Evolutionary conservation across 1,140 invertebrate species (phyloP), one percentile per base, ranked within the genome.

Genomic region (Tetranychus cinnabarinus): DNA sequence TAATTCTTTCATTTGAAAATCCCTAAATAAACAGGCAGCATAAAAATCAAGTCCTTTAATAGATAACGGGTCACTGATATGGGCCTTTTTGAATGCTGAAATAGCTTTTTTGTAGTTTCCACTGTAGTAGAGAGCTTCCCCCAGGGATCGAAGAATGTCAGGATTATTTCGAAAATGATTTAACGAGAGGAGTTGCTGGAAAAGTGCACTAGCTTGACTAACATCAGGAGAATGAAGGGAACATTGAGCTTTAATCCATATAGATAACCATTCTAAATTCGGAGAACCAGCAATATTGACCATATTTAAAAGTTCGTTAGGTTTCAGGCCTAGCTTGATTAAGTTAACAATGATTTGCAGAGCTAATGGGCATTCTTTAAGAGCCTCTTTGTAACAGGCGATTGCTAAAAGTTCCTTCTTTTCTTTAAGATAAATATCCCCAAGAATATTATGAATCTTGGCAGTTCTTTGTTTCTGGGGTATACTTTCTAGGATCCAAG

Each of bases 371-470:
- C 82, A 83, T 69, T 84, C 82, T 69, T 78, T 71, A 15, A 86
- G 66, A 23, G 86, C 81, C 74, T 86, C 83, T 69, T 84, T 85
- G 68, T 81, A 86, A 34, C 79, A 78, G 1, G 78, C 77, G 46
- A 82, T 78, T 0, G 82, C 82, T 46, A 81, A 80, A 62, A 82
- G 70, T 66, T 85, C 82, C 74, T 80, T 80, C 46, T 82, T 83
- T 63, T 76, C 76, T 64, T 81, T 78, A 47, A 82, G 77, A 66
- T 83, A 85, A 59, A 86, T 72, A 67, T 80, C 80, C 10, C 79
- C 83, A 45, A 86, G 68, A 37, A 83, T 77, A 75, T 84, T 78
- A 67, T 86, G 83, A 2, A 84, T 76, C 66, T 80, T 80, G 6
- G 80, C 71, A 47, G 78, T 82, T 55, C 84, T 72, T 48, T 80